These are phyloP conservation scores for Trachelus troglodyta DNA, from an alignment of 2,888 invertebrate species.

Conservation along the genomic window DNA sequence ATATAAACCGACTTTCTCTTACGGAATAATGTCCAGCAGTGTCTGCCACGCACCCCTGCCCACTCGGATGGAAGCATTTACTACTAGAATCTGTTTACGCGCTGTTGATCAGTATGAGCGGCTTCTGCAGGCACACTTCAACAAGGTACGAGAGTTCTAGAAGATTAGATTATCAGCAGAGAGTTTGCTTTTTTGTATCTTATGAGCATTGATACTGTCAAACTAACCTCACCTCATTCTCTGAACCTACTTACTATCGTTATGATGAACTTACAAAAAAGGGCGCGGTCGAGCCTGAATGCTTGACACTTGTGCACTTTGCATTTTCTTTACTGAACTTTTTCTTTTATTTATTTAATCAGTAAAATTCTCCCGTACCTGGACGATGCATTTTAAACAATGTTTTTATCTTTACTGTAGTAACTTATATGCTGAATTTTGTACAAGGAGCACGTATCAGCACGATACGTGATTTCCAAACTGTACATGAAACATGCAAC, in stretches of 20 bases:
- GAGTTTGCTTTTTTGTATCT: neutral
- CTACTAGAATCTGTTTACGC: constrained; percentile 70
- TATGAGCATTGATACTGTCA: neutral
- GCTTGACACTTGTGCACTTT: neutral
- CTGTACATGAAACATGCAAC: too few species aligned
- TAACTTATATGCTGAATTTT: neutral
- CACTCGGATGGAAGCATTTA: constrained; percentile 64
- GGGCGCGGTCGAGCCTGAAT: neutral
- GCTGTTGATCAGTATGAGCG: constrained; percentile 75
- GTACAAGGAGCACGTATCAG: neutral
- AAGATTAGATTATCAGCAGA: neutral
- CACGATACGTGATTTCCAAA: too few species aligned
- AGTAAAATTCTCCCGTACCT: neutral
- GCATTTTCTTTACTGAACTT: neutral
- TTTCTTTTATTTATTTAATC: neutral
- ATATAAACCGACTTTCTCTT: neutral
- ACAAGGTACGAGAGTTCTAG: constrained; percentile 56
- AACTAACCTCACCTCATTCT: neutral
- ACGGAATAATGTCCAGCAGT: constrained; percentile 58
- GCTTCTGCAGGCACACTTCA: constrained; percentile 71
- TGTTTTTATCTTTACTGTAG: neutral
- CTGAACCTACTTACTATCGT: neutral
- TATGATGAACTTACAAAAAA: neutral
- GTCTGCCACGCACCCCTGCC: constrained; percentile 62
- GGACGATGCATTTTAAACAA: neutral